Evolutionary conservation across 2,113 vertebrate genomes (phyloP).

Genomic region (Eulemur macaco): DNA sequence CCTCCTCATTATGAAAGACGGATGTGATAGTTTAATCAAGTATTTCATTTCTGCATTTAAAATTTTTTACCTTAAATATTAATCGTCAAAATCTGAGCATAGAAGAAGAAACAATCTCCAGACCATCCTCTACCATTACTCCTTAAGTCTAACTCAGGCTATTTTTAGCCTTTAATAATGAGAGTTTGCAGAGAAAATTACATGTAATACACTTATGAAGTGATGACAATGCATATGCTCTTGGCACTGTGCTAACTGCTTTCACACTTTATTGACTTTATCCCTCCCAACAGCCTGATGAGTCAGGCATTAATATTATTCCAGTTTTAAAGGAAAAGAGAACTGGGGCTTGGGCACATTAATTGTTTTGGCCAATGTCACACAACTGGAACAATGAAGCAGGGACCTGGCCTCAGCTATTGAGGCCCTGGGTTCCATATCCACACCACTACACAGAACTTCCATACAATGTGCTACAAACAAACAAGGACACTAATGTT

Average conservation of each 20-base stretch:
- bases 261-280: background rate
- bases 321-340: background rate
- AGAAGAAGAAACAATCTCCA: background rate
- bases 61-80: conserved; percentile 31
- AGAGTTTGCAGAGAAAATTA: background rate
- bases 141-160: background rate
- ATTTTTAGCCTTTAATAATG: conserved; percentile 31
- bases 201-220: background rate
- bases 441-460: background rate
- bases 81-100: conserved; percentile 5
- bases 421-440: fast-evolving
- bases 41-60: background rate
- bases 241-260: background rate
- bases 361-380: background rate
- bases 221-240: background rate
- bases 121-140: background rate
- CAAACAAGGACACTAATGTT: background rate
- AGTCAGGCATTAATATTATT: background rate
- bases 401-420: background rate
- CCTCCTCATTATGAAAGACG: background rate
- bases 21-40: background rate
- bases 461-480: fast-evolving
- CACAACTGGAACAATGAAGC: background rate
- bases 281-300: background rate
- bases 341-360: background rate